These are phyloP conservation scores for Phrixothrix hirtus DNA, from an alignment of 2,888 invertebrate species.

Conservation along the genomic window DNA sequence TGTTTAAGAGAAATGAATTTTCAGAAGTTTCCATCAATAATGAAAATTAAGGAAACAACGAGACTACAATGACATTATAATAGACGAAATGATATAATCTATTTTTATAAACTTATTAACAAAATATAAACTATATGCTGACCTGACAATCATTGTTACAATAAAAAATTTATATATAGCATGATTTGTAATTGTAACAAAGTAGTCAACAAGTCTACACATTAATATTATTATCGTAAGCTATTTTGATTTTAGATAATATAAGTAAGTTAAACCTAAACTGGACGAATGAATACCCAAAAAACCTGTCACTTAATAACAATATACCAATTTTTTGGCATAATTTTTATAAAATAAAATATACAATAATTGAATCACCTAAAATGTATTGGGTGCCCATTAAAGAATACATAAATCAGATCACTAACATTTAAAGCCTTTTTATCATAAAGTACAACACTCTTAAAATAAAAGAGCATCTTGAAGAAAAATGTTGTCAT, in stretches of 20 bases:
- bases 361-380: too few relatives aligned
- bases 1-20: constrained; percentile 22
- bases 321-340: too few relatives aligned
- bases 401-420: constrained; percentile 10
- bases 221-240: constrained; percentile 30
- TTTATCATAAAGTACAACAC: constrained; percentile 12
- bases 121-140: constrained; percentile 28
- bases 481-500: not conserved
- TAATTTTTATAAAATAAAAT: too few relatives aligned
- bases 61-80: constrained; percentile 8
- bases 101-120: constrained; percentile 26
- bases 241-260: constrained; percentile 35
- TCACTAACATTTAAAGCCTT: constrained; percentile 25
- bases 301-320: constrained; percentile 20
- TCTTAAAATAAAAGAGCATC: constrained; percentile 2
- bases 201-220: constrained; percentile 23
- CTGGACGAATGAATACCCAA: constrained; percentile 37
- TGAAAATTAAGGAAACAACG: constrained; percentile 14
- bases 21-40: constrained; percentile 12
- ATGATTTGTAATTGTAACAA: constrained; percentile 10
- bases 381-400: too few relatives aligned
- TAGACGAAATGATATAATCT: constrained; percentile 28
- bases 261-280: constrained; percentile 37
- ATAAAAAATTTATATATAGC: constrained; percentile 1
- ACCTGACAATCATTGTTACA: constrained; percentile 16